These are phyloP conservation scores for Hassar affinis DNA, from an alignment of 2,113 vertebrate species.

Conservation along the genomic window DNA sequence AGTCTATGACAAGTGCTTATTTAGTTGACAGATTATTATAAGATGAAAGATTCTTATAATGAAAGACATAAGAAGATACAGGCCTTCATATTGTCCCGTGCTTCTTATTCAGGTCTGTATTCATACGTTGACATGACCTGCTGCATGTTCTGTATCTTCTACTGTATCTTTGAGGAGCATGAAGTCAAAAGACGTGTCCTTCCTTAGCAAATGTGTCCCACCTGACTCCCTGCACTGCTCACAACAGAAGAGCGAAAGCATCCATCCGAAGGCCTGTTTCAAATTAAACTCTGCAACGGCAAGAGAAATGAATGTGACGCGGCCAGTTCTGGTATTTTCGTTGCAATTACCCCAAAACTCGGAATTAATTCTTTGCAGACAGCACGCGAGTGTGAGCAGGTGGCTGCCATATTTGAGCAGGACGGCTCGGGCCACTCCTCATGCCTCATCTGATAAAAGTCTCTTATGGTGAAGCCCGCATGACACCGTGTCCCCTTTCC, in stretches of 20 bases:
- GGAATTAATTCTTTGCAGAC: constrained; percentile 71
- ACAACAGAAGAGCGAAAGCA: constrained; percentile 32
- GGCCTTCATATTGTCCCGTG: background rate
- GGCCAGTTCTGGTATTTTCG: constrained; percentile 74
- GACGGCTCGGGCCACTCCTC: constrained; percentile 72
- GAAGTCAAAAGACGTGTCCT: constrained; percentile 59
- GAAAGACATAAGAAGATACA: constrained; percentile 50
- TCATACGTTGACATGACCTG: constrained; percentile 48
- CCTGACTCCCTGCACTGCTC: constrained; percentile 53
- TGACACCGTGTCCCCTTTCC: constrained; percentile 69
- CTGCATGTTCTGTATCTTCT: constrained; percentile 62
- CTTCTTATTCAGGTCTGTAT: background rate
- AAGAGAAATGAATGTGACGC: constrained; percentile 71
- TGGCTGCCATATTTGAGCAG: constrained; percentile 76
- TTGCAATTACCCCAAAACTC: constrained; percentile 74
- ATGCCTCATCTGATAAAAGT: constrained; percentile 73
- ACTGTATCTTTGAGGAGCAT: constrained; percentile 73
- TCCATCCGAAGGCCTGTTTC: constrained; percentile 62
- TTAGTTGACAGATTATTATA: constrained; percentile 13
- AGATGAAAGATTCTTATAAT: background rate
- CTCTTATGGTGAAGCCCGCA: constrained; percentile 72
- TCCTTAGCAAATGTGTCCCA: constrained; percentile 63
- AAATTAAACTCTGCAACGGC: constrained; percentile 65
- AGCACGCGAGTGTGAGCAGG: constrained; percentile 66
- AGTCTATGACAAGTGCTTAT: constrained; percentile 10